Conservation (phyloP, 2,113 vertebrate genomes). For the Enhydra lutris region DNA sequence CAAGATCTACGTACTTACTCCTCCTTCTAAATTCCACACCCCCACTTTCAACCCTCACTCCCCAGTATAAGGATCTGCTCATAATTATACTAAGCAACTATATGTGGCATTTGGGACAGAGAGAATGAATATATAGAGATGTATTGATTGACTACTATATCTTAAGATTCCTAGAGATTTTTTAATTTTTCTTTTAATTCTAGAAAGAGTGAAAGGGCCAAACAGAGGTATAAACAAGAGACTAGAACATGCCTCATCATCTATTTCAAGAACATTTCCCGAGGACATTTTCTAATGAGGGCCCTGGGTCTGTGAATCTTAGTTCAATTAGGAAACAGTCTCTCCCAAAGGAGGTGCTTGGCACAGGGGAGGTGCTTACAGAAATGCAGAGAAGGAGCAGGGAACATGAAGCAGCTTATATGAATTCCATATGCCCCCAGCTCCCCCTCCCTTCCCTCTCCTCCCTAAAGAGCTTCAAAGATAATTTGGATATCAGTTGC, state of each 20-base stretch:
- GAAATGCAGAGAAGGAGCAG: background rate
- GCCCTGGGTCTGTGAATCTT: constrained; percentile 35
- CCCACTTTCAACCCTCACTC: background rate
- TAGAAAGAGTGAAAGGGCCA: constrained; percentile 9
- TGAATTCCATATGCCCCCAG: constrained; percentile 27
- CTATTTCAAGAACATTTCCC: constrained; percentile 61
- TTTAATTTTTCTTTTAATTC: background rate
- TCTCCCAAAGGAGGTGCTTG: background rate
- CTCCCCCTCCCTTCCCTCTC: background rate
- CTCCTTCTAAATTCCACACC: background rate
- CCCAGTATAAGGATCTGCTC: background rate
- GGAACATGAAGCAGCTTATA: constrained; percentile 35
- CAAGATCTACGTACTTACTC: background rate
- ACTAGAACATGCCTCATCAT: background rate
- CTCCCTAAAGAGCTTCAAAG: background rate
- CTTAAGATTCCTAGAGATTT: constrained; percentile 50
- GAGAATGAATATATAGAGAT: background rate
- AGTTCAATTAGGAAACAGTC: constrained; percentile 62
- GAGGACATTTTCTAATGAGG: constrained; percentile 49
- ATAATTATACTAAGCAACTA: background rate
- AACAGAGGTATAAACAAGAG: background rate
- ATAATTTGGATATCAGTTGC: background rate
- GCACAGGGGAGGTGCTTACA: constrained; percentile 40
- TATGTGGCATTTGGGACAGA: background rate
- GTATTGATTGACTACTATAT: background rate